Conservation (phyloP, 2,888 invertebrate genomes). For the Plebejus melissa region DNA sequence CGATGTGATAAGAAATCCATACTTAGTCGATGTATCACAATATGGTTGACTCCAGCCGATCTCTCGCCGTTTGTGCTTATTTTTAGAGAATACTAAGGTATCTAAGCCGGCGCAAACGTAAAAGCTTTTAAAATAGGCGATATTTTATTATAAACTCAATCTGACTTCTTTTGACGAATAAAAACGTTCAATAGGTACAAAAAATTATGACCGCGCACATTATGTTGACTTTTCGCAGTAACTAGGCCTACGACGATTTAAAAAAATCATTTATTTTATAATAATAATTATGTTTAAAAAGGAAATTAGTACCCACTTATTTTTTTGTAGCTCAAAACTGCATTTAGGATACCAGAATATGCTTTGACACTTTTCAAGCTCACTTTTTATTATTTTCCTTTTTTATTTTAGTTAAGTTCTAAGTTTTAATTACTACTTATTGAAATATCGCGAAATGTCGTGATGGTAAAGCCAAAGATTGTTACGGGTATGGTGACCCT, state of each 20-base stretch:
- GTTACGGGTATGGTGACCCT: conserved; percentile 79
- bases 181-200: background rate
- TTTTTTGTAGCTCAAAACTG: conserved; percentile 50
- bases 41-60: conserved; percentile 60
- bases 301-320: background rate
- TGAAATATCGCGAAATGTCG: conserved; percentile 75
- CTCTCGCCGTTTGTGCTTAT: conserved; percentile 51
- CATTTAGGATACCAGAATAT: conserved; percentile 45
- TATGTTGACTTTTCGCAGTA: background rate
- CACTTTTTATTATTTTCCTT: conserved; percentile 41
- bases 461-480: conserved; percentile 80
- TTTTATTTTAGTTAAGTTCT: conserved; percentile 51
- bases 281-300: background rate
- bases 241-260: background rate
- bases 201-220: background rate
- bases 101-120: background rate
- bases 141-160: background rate
- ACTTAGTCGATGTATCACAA: conserved; percentile 69
- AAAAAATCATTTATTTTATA: background rate
- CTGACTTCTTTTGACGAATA: background rate
- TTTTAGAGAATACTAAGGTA: conserved; percentile 19
- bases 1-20: conserved; percentile 64
- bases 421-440: conserved; percentile 45
- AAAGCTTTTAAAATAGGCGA: background rate
- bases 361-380: conserved; percentile 54